Evolutionary conservation across 1,140 invertebrate species (phyloP).

Genomic region (Drosophila bipectinata): DNA sequence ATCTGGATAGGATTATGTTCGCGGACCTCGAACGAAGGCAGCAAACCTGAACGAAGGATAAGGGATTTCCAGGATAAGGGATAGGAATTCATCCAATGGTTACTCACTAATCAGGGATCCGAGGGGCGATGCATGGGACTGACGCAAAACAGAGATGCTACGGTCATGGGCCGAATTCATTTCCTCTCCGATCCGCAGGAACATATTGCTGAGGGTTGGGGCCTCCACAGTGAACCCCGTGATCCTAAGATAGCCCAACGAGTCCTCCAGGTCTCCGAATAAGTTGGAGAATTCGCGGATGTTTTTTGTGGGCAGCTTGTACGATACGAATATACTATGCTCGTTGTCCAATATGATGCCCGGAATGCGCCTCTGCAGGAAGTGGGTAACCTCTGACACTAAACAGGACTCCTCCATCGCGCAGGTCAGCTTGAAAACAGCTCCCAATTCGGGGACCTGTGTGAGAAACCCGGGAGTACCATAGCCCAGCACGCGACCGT

Average conservation of each 20-base stretch:
- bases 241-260: conserved; percentile 72
- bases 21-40: conserved; percentile 15
- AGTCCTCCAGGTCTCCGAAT: conserved; percentile 34
- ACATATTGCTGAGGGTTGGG: conserved; percentile 95
- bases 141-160: neutral
- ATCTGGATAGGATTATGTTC: neutral
- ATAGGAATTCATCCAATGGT: no score
- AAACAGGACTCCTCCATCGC: conserved; percentile 9
- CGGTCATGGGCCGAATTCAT: neutral
- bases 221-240: conserved; percentile 94
- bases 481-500: conserved; percentile 90
- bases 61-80: no score
- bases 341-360: conserved; percentile 6
- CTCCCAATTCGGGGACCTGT: conserved; percentile 90
- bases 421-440: conserved; percentile 46
- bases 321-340: conserved; percentile 24
- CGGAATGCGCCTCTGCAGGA: conserved; percentile 5
- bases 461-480: conserved; percentile 93
- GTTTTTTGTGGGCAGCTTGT: conserved; percentile 27
- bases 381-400: conserved; percentile 33
- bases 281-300: conserved; percentile 10
- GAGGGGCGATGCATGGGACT: neutral
- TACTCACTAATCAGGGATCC: conserved; percentile 15
- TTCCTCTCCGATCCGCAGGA: conserved; percentile 48
- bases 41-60: conserved; percentile 8